These are phyloP conservation scores for Protaetia brevitarsis DNA, from an alignment of 1,140 invertebrate species.

Conservation along the genomic window DNA sequence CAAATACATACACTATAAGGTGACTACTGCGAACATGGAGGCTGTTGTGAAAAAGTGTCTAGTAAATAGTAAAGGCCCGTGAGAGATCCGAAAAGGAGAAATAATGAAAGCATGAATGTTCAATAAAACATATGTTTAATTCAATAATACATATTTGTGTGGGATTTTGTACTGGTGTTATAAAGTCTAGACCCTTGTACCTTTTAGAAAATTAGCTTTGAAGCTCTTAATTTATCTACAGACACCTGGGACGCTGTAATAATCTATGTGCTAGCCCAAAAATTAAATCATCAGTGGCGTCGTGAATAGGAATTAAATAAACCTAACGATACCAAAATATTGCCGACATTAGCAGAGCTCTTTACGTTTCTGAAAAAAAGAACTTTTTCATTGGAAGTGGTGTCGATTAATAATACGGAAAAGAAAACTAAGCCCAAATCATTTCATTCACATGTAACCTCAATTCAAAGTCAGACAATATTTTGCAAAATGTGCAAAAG, in stretches of 20 bases:
- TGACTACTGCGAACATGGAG: too few species aligned
- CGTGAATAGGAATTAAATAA: conserved; percentile 1
- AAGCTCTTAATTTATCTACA: not conserved
- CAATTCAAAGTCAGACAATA: not conserved
- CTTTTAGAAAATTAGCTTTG: too few species aligned
- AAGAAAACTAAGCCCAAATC: not conserved
- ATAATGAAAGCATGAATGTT: too few species aligned
- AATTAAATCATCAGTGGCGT: not conserved
- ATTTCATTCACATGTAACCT: not conserved
- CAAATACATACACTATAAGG: too few species aligned
- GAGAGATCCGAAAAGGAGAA: too few species aligned
- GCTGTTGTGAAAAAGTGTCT: too few species aligned
- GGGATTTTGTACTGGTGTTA: too few species aligned
- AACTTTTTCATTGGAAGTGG: not conserved
- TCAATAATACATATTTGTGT: too few species aligned
- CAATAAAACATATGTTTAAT: too few species aligned
- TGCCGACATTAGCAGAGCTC: not conserved
- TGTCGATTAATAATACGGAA: not conserved
- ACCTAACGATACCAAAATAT: not conserved
- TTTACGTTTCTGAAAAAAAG: not conserved
- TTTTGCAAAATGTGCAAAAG: not conserved
- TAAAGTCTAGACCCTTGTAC: too few species aligned
- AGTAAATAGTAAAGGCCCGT: too few species aligned
- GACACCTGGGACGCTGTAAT: not conserved
- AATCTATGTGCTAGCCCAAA: not conserved